Evolutionary conservation across 2,888 invertebrate genomes (phyloP), one percentile per base, ranked within the genome.

Genomic region (Pseudanteris insignis): DNA sequence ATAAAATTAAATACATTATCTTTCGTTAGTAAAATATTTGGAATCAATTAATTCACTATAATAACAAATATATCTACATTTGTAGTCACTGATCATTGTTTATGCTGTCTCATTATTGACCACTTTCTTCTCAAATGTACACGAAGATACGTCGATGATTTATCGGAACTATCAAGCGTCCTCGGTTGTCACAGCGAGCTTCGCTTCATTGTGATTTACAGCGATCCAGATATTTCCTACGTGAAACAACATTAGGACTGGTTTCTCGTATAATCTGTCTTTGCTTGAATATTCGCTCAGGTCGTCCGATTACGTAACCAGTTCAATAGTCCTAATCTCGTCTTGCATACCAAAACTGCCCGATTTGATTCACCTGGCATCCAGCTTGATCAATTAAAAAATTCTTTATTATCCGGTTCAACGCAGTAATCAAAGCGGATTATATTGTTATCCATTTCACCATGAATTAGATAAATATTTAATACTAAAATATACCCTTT

Each of bases 281-380:
- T 54, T 44, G 51, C 33, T 40, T 60, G 60, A 41, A 62, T 62
- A 54, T 64, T 61, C 59, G 63, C 48, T 53, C 47, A 66, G 64
- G 66, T 63, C 67, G 68, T 65, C 63, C 66, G 69, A 70, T 73
- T 70, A 70, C 67, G 61, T 69, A 65, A 68, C 67, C 65, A 60
- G 47, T 59, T 68, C 62, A 64, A 63, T 65, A 66, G 65, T 50
- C 54, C 58, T 62, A 50, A 57, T 54, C 46, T 54, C 37, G 33
- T 34, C 6, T 2, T 9, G 29, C 43, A 24, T 11, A 30, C 47
- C 32, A 43, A 51, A 44, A 28, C 21, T 37, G 9, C 30, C 11
- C 12, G 6, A 26, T 18, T 18, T 18, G 18, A 18, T 18, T 4
- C 18, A 18, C 18, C 6, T 6, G 18, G 6, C 18, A 18, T 4